Conservation (phyloP, 64 coral and sea anemone species). For the Pocillopora verrucosa region DNA sequence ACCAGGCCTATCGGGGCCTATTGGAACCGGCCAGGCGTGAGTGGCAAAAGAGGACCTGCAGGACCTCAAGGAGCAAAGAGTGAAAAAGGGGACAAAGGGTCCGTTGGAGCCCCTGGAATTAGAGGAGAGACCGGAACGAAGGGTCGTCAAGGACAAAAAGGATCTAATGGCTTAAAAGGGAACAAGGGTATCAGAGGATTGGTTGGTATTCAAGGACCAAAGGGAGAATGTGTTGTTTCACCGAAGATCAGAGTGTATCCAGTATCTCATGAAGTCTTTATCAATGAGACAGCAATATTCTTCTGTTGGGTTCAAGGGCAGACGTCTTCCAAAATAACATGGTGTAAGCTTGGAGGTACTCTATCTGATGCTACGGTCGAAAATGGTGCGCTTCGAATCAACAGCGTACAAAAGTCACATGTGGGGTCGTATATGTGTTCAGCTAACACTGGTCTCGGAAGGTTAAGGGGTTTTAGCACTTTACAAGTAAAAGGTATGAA, state of each 20-base stretch:
- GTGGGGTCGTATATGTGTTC: neutral
- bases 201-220: neutral
- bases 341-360: neutral
- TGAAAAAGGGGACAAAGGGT: neutral
- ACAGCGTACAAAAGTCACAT: neutral
- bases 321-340: no score
- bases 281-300: neutral
- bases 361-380: neutral
- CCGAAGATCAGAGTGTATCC: neutral
- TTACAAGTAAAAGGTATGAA: neutral
- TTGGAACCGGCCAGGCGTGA: neutral
- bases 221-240: neutral
- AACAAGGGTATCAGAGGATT: neutral
- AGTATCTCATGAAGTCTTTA: neutral
- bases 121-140: conserved; percentile 3
- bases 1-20: neutral
- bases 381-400: neutral
- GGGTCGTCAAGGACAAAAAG: neutral
- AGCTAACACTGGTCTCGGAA: neutral
- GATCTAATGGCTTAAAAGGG: neutral
- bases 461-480: neutral
- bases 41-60: neutral
- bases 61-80: conserved; percentile 7
- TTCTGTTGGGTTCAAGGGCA: neutral
- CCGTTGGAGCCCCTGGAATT: neutral